These are phyloP conservation scores for Sebastes vulpes DNA, from an alignment of 2,797 vertebrate species.

Conservation along the genomic window DNA sequence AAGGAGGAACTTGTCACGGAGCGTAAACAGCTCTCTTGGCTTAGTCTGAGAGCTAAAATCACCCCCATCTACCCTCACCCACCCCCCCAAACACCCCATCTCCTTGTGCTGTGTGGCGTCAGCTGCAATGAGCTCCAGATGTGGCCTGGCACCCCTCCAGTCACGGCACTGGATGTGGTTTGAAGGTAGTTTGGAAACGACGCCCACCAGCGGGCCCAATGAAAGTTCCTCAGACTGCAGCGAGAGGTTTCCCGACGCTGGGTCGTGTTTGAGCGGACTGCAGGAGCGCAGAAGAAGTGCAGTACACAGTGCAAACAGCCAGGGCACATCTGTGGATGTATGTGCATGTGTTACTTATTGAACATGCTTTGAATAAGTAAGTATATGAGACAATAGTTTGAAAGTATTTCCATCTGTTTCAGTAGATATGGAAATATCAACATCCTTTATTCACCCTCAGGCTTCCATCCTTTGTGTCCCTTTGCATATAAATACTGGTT, in stretches of 20 bases:
- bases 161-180: constrained; percentile 85
- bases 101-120: constrained; percentile 84
- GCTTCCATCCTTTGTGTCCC: constrained; percentile 34
- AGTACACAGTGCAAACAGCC: background rate
- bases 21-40: constrained; percentile 74
- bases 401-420: constrained; percentile 61
- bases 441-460: constrained; percentile 37
- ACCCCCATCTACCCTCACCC: constrained; percentile 33
- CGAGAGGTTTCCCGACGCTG: constrained; percentile 48
- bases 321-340: constrained; percentile 20
- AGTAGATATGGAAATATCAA: constrained; percentile 58
- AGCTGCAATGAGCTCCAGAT: constrained; percentile 90
- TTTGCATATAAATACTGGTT: constrained; percentile 20
- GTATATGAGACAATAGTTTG: constrained; percentile 41
- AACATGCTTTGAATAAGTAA: constrained; percentile 53
- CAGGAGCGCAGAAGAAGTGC: constrained; percentile 16
- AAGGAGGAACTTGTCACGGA: constrained; percentile 69
- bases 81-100: constrained; percentile 67
- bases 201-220: constrained; percentile 84
- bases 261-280: constrained; percentile 15
- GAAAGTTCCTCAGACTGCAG: constrained; percentile 79
- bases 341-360: constrained; percentile 66
- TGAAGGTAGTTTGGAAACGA: constrained; percentile 84
- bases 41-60: constrained; percentile 57
- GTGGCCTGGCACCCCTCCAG: constrained; percentile 83